Percentiles rank a stretch among this genome's conserved stretches.
These are phyloP conservation scores for Halictus rubicundus DNA, from an alignment of 1,140 invertebrate genomes.

Conservation along the genomic window DNA sequence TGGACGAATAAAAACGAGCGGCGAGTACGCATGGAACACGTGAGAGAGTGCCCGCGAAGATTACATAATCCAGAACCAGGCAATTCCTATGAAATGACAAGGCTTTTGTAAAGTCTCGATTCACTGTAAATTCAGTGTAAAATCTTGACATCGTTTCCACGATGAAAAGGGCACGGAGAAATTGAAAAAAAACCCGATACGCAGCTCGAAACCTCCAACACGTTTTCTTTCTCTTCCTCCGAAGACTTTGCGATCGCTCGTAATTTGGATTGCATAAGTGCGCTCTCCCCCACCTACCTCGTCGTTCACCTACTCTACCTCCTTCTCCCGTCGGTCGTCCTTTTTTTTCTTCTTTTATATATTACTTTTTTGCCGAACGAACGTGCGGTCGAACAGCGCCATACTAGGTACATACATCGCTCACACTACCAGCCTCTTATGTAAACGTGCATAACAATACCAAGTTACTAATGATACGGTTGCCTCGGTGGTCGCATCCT, in stretches of 20 bases:
- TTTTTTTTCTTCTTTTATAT: slow-evolving; percentile 40
- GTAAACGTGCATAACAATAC: slow-evolving; percentile 74
- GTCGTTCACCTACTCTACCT: no score
- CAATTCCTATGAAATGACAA: slow-evolving; percentile 46
- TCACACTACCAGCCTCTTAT: slow-evolving; percentile 72
- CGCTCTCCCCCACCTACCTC: no score
- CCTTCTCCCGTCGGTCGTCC: neutral
- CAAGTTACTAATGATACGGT: slow-evolving; percentile 69
- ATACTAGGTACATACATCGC: slow-evolving; percentile 69
- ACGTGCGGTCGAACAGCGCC: slow-evolving; percentile 52
- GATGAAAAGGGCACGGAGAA: neutral
- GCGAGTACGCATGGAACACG: slow-evolving; percentile 1
- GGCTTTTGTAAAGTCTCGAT: slow-evolving; percentile 48
- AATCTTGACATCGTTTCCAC: slow-evolving; percentile 54
- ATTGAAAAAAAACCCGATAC: slow-evolving; percentile 37
- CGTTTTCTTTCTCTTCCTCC: slow-evolving; percentile 6
- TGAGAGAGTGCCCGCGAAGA: slow-evolving; percentile 4
- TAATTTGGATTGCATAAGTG: slow-evolving; percentile 41
- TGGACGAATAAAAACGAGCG: slow-evolving; percentile 16
- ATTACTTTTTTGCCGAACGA: slow-evolving; percentile 51
- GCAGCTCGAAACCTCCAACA: neutral
- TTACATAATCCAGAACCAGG: slow-evolving; percentile 32
- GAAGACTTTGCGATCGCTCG: neutral
- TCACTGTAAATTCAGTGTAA: slow-evolving; percentile 26
- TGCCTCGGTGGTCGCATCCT: slow-evolving; percentile 55